phyloP scores from a whole-genome alignment of 2,888 invertebrate species.

The Formica aserva region DNA sequence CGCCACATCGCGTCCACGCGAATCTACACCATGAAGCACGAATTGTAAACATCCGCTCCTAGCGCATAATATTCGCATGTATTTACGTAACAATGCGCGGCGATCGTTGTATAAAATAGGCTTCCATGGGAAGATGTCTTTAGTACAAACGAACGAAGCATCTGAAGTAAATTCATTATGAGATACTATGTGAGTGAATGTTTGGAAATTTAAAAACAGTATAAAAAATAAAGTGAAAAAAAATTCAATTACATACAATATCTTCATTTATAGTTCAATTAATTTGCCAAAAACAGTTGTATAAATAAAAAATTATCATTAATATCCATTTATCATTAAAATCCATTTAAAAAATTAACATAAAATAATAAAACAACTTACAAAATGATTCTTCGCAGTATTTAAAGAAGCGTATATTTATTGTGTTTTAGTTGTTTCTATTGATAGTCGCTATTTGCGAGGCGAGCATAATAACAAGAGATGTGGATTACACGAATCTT shows the following conservation, averaged over 20 bases:
- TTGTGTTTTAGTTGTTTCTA: slow-evolving; percentile 75
- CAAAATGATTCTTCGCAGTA: not conserved
- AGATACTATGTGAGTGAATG: slow-evolving; percentile 74
- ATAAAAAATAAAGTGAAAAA: not conserved
- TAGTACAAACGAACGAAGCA: slow-evolving; percentile 47
- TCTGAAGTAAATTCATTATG: slow-evolving; percentile 60
- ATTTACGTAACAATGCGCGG: slow-evolving; percentile 73
- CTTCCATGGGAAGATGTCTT: slow-evolving; percentile 50
- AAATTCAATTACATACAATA: not conserved
- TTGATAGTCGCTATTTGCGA: slow-evolving; percentile 68
- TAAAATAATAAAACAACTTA: not conserved
- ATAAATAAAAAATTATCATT: not conserved
- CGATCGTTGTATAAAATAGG: slow-evolving; percentile 72
- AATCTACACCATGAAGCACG: slow-evolving; percentile 69
- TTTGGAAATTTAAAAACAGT: not conserved
- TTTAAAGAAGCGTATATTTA: slow-evolving; percentile 15
- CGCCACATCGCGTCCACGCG: slow-evolving; percentile 58
- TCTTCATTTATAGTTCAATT: not conserved
- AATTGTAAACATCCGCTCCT: slow-evolving; percentile 79
- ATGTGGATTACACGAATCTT: slow-evolving; percentile 71
- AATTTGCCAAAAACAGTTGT: not conserved
- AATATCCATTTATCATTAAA: too few species aligned
- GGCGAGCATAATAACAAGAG: slow-evolving; percentile 76
- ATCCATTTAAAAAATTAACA: not conserved
- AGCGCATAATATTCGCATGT: slow-evolving; percentile 75